Conservation (phyloP, 2,113 vertebrate genomes). For the Phyllopteryx taeniolatus region DNA sequence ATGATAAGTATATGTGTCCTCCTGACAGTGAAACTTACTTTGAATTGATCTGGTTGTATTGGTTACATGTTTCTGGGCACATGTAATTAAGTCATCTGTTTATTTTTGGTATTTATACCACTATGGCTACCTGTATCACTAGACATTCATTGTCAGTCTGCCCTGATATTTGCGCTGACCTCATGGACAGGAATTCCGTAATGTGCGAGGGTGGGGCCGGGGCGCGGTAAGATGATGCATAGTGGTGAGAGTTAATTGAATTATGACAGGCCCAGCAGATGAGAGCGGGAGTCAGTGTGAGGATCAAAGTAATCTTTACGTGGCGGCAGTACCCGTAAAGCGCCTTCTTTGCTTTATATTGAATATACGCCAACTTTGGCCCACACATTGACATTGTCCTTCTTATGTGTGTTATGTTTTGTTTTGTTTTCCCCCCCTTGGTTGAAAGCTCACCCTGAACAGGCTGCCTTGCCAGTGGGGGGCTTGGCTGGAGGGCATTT, state of each 20-base stretch:
- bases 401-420: background rate
- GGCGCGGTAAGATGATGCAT: slow-evolving; percentile 29
- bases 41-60: slow-evolving; percentile 72
- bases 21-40: slow-evolving; percentile 65
- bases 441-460: slow-evolving; percentile 10
- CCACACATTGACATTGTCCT: slow-evolving; percentile 5
- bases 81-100: slow-evolving; percentile 65
- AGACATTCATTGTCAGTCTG: slow-evolving; percentile 18
- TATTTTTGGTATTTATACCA: slow-evolving; percentile 60
- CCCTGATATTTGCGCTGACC: slow-evolving; percentile 33
- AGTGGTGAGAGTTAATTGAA: slow-evolving; percentile 40
- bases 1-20: slow-evolving; percentile 48
- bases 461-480: slow-evolving; percentile 8
- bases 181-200: slow-evolving; percentile 58
- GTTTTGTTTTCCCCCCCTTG: slow-evolving; percentile 2
- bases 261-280: slow-evolving; percentile 29
- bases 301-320: slow-evolving; percentile 27
- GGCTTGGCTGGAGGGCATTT: slow-evolving; percentile 20
- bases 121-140: slow-evolving; percentile 44
- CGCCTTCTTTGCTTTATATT: background rate
- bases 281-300: slow-evolving; percentile 23
- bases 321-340: background rate
- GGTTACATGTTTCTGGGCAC: slow-evolving; percentile 72
- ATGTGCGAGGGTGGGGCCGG: slow-evolving; percentile 28
- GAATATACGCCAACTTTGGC: slow-evolving; percentile 10